Conservation (phyloP, 2,113 vertebrate genomes). For the Apodemus speciosus region DNA sequence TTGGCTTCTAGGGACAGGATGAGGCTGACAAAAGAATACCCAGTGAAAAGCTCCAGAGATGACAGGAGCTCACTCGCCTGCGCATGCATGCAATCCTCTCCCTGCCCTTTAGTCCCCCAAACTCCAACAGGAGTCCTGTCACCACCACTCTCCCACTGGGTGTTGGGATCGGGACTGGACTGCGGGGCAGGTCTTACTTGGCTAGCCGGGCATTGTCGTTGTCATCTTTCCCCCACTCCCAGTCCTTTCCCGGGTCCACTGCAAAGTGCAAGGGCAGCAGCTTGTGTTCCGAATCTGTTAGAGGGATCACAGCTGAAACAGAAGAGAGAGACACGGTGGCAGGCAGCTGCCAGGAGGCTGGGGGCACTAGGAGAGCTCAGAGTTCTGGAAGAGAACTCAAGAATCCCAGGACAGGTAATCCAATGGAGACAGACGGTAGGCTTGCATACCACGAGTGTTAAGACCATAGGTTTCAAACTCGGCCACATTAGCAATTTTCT, state of each 20-base stretch:
- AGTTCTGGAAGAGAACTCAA: not conserved
- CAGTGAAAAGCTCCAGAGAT: not conserved
- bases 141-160: not conserved
- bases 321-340: constrained; percentile 57
- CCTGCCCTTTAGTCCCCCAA: not conserved
- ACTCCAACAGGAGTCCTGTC: not conserved
- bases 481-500: rapidly evolving
- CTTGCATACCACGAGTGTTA: not conserved
- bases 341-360: not conserved
- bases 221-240: constrained; percentile 98
- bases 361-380: not conserved
- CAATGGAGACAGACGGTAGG: not conserved
- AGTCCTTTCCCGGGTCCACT: constrained; percentile 96
- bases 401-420: not conserved
- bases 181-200: constrained; percentile 88
- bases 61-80: too few species aligned
- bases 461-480: not conserved
- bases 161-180: not conserved
- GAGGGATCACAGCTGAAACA: constrained; percentile 95
- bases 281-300: constrained; percentile 99
- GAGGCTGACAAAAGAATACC: constrained; percentile 86
- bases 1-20: constrained; percentile 99
- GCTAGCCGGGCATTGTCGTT: constrained; percentile 95
- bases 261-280: constrained; percentile 98
- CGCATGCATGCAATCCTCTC: rapidly evolving